These are phyloP conservation scores for Dasyornis broadbenti DNA, from an alignment of 2,113 vertebrate species.

Conservation along the genomic window DNA sequence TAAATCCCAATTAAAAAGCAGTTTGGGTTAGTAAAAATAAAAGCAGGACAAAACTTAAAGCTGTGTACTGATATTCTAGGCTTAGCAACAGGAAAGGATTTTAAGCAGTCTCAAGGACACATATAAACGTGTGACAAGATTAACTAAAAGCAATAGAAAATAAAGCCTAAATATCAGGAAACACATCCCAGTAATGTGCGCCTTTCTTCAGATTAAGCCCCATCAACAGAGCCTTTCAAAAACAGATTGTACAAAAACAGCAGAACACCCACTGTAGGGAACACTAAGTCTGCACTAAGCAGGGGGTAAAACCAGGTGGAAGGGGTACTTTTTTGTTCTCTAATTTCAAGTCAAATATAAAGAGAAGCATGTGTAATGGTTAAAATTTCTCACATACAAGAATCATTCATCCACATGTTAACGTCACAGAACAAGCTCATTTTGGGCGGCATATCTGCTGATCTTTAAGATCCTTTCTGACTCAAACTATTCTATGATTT, in stretches of 20 bases:
- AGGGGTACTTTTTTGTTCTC: not conserved
- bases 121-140: rapidly evolving
- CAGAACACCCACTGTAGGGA: not conserved
- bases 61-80: not conserved
- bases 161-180: not conserved
- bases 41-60: not conserved
- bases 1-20: not conserved
- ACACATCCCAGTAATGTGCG: not conserved
- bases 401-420: not conserved
- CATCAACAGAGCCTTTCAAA: not conserved
- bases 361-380: not conserved
- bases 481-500: not conserved
- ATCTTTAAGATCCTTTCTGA: not conserved
- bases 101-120: not conserved
- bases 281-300: not conserved
- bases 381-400: not conserved
- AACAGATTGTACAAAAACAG: not conserved
- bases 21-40: not conserved
- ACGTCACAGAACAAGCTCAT: not conserved
- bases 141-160: not conserved
- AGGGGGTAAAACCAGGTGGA: not conserved
- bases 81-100: not conserved
- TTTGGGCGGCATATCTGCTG: not conserved
- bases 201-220: not conserved
- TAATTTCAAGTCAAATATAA: not conserved